Base-by-base conservation (phyloP, 1,140 invertebrate species). In the Thrips palmi region DNA sequence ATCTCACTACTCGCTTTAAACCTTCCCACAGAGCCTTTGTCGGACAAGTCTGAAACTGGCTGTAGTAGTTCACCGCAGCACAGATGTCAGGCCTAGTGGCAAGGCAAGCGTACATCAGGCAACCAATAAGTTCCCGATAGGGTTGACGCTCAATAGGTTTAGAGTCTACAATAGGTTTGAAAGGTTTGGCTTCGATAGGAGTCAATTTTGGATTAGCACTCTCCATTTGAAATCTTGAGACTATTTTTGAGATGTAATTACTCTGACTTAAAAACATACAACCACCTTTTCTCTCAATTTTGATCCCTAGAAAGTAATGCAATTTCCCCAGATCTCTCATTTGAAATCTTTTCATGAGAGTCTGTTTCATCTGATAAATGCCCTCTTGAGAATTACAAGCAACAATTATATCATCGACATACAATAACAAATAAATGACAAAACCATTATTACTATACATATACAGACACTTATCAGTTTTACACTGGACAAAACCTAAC, bases 61-160 rank as follows among this genome's bases (percentile, higher is more conserved):
- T 53, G 15, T 58, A 36, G 14, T 40, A 37, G 38, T 45, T 51
- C 2, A 58, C 52, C 1, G 52, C 41, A 47, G 50, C 57, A 4
- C 46, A 37, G 5, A 62, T 54, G 42, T 62, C 59, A 20, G 56
- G 56, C 20, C 58, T 43, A 4, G 55, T 55, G 8, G 37, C 42
- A 27, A 50, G 32, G 2, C 52, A 39, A 5, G 57, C 22, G 46
- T 57, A 58, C 23, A 58, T 37, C 8, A 62, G 37, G 14, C 43
- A 45, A 12, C 53, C 55, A 18, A 57, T 43, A 1, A 53, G 10
- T 42, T 52, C 41, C 27, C 47, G 47, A 33, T 53, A 54, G 18
- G 46, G 47, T 5, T 20, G 18, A 10, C 11, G n/a, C 10, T 10
- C 35, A 5, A 4, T 23, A 7, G 6, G 4, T 4, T 18, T 35